Percentiles rank a stretch among this genome's conserved stretches.
phyloP scores from a whole-genome alignment of 2,888 invertebrate species.

The Cacoxenus indagator region DNA sequence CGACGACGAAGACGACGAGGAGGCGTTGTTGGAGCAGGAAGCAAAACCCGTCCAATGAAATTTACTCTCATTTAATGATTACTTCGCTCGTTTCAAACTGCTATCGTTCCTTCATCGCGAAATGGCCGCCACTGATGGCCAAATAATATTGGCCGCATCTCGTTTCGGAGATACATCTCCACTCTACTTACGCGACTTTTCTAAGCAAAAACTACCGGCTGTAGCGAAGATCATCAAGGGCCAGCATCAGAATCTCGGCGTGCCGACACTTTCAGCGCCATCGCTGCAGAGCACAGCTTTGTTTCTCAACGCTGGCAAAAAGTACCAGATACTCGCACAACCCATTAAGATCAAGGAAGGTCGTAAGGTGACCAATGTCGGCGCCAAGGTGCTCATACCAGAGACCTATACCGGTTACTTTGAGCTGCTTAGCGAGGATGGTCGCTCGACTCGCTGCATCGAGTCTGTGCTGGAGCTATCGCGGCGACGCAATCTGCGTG shows the following conservation, averaged over 20 bases:
- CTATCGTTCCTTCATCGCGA: slow-evolving; percentile 70
- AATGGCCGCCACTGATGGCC: slow-evolving; percentile 93
- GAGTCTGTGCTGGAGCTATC: slow-evolving; percentile 89
- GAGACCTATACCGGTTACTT: slow-evolving; percentile 93
- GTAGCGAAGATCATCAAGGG: slow-evolving; percentile 94
- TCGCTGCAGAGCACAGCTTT: slow-evolving; percentile 89
- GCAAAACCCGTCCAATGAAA: slow-evolving; percentile 67
- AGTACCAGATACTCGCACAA: slow-evolving; percentile 88
- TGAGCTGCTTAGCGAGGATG: slow-evolving; percentile 94
- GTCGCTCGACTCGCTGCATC: slow-evolving; percentile 89
- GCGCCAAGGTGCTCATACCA: slow-evolving; percentile 88
- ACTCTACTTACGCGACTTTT: slow-evolving; percentile 73
- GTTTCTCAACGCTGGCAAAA: slow-evolving; percentile 86
- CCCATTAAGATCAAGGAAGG: slow-evolving; percentile 93
- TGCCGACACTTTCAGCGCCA: slow-evolving; percentile 88
- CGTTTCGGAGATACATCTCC: slow-evolving; percentile 72
- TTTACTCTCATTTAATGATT: slow-evolving; percentile 70
- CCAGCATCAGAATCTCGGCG: slow-evolving; percentile 92
- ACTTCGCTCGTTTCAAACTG: slow-evolving; percentile 70
- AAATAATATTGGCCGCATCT: slow-evolving; percentile 88
- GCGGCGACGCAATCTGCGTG: slow-evolving; percentile 74
- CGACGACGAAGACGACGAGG: slow-evolving; percentile 15
- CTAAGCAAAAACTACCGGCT: slow-evolving; percentile 83
- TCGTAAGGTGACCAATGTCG: slow-evolving; percentile 82
- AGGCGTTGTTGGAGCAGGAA: not conserved